A percentile compares a stretch with the other conserved stretches of the same genome.
Evolutionary conservation across 2,888 invertebrate species (phyloP).

Genomic region (Kuschelorhynchus macadamiae): DNA sequence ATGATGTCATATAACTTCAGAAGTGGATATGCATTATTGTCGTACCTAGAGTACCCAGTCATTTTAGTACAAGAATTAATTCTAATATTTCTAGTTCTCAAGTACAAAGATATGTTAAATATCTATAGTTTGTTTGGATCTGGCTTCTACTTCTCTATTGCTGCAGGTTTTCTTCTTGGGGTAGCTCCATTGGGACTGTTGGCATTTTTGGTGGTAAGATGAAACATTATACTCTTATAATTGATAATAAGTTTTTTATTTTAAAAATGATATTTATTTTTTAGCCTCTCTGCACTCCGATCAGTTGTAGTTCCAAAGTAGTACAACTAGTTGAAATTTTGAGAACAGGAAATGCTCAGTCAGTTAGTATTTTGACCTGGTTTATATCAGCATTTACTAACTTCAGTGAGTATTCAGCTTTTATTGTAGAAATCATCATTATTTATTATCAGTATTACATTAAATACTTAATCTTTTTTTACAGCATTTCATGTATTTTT

Average conservation of each 20-base stretch:
- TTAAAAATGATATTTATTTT: constrained; percentile 27
- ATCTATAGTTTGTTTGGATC: constrained; percentile 64
- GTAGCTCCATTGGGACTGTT: constrained; percentile 71
- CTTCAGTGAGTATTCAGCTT: constrained; percentile 75
- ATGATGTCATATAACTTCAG: constrained; percentile 86
- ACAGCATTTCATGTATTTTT: no score
- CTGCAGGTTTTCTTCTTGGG: constrained; percentile 68
- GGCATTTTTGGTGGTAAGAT: constrained; percentile 76
- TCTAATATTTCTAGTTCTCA: constrained; percentile 79
- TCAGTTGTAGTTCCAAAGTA: constrained; percentile 87
- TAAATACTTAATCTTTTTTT: no score
- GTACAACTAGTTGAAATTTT: constrained; percentile 83
- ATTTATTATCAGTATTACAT: no score
- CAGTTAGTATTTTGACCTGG: constrained; percentile 86
- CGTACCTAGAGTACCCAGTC: constrained; percentile 89
- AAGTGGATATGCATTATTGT: constrained; percentile 80
- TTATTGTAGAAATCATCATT: no score
- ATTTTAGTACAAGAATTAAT: constrained; percentile 83
- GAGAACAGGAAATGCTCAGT: constrained; percentile 79
- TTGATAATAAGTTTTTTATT: background rate
- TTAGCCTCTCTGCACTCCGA: constrained; percentile 82
- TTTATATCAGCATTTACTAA: constrained; percentile 86
- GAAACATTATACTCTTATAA: background rate
- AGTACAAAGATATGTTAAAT: constrained; percentile 75
- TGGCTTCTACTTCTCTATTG: constrained; percentile 68